A percentile compares a stretch with the other conserved stretches of the same genome.
phyloP scores from a whole-genome alignment of 2,797 vertebrate genomes.

The Arctocebus calabarensis region DNA sequence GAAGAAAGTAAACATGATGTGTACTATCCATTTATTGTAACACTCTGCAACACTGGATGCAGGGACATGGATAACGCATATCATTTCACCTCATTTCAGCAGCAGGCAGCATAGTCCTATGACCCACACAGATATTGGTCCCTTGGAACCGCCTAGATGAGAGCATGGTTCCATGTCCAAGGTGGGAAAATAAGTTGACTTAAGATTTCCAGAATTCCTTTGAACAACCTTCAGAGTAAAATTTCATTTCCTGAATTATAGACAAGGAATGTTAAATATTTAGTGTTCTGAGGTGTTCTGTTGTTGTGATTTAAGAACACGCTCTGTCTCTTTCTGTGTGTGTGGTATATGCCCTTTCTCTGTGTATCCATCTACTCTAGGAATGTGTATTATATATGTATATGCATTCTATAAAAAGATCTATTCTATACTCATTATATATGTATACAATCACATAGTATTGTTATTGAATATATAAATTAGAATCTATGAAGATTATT shows the following conservation, averaged over 20 bases:
- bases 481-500: not conserved
- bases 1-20: not conserved
- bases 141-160: not conserved
- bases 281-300: not conserved
- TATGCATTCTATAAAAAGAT: not conserved
- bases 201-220: not conserved
- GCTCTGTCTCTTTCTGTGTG: not conserved
- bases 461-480: not conserved
- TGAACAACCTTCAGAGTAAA: not conserved
- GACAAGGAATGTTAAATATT: not conserved
- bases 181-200: not conserved
- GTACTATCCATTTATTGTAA: not conserved
- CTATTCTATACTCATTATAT: not conserved
- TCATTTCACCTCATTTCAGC: too few relatives aligned
- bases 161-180: not conserved
- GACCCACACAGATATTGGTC: not conserved
- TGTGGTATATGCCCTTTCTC: not conserved
- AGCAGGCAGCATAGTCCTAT: not conserved
- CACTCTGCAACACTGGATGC: not conserved
- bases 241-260: not conserved
- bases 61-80: too few relatives aligned
- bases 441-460: not conserved
- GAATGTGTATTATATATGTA: not conserved
- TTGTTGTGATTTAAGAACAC: not conserved
- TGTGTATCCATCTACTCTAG: not conserved